Evolutionary conservation across 1,140 invertebrate genomes (phyloP), one percentile per base, ranked within the genome.

Genomic region (Pararge aegeria): DNA sequence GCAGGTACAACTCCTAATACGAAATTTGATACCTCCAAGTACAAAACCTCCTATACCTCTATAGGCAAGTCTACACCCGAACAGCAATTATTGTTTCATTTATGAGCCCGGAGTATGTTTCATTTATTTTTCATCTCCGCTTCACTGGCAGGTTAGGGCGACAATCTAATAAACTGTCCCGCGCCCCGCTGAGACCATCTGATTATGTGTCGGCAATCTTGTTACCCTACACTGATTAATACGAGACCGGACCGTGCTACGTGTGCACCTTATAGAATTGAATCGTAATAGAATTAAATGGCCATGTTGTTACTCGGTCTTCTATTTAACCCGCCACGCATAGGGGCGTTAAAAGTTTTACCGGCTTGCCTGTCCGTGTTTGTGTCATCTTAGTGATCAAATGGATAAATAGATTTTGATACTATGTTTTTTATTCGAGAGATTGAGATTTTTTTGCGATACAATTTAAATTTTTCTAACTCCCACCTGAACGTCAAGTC

Each of bases 181-280:
- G 74, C 77, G 64, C 73, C 83, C 84, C 77, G 81, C 80, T 72
- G 83, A 73, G 81, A 80, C 75, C 64, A 70, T 83, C 83, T 80
- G 80, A 84, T 86, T 88, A 87, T 75, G 75, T 73, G 64, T 63
- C 61, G 65, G 56, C 75, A 87, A 87, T 78, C 80, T 83, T 75
- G 84, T 87, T 87, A 87, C 82, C 84, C 82, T 81, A 81, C n/a
- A n/a, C 80, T 87, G 83, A 87, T 87, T 87, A 87, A 84, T 84
- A 85, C 77, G 72, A 76, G 69, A 68, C 67, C 58, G 70, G 60
- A 64, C 63, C 56, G 48, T 49, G 55, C 10, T 57, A 62, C 66
- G 64, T 69, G 66, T 61, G 69, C 57, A 62, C 64, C 73, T 66
- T 64, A 75, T 73, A 67, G 72, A 77, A 81, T 82, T 80, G 74